Evolutionary conservation across 2,797 vertebrate genomes (phyloP).

Genomic region (Poecile montanus): DNA sequence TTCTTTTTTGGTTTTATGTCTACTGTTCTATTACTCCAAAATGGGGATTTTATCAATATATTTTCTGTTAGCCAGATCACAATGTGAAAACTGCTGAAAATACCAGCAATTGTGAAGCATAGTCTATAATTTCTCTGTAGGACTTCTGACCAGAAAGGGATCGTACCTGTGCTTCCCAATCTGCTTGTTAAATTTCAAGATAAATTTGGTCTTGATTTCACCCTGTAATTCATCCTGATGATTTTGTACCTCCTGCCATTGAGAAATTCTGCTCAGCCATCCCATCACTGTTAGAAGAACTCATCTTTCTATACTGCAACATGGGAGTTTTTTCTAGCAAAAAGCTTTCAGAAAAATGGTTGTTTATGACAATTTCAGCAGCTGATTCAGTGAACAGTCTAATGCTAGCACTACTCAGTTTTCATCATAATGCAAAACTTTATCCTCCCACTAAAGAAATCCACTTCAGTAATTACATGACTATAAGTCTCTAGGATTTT

Average conservation of each 20-base stretch:
- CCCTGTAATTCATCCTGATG: not conserved
- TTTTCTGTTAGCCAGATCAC: not conserved
- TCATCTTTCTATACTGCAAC: not conserved
- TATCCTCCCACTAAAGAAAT: not conserved
- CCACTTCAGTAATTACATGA: not conserved
- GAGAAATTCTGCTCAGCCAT: not conserved
- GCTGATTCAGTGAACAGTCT: not conserved
- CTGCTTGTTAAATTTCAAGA: not conserved
- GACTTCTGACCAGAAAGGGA: not conserved
- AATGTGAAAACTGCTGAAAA: not conserved
- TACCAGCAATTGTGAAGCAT: not conserved
- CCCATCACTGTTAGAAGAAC: not conserved
- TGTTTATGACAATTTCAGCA: not conserved
- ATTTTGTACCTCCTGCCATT: not conserved
- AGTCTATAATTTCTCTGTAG: rapidly evolving
- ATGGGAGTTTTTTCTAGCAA: not conserved
- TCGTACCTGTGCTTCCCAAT: not conserved
- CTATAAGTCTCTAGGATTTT: not conserved
- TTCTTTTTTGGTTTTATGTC: not conserved
- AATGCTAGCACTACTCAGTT: not conserved
- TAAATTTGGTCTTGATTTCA: not conserved
- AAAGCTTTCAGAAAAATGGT: not conserved
- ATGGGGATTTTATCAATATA: not conserved
- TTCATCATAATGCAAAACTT: not conserved
- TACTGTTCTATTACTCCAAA: not conserved